These are phyloP conservation scores for Bujurquina vittata DNA, from an alignment of 2,113 vertebrate species.

Conservation along the genomic window DNA sequence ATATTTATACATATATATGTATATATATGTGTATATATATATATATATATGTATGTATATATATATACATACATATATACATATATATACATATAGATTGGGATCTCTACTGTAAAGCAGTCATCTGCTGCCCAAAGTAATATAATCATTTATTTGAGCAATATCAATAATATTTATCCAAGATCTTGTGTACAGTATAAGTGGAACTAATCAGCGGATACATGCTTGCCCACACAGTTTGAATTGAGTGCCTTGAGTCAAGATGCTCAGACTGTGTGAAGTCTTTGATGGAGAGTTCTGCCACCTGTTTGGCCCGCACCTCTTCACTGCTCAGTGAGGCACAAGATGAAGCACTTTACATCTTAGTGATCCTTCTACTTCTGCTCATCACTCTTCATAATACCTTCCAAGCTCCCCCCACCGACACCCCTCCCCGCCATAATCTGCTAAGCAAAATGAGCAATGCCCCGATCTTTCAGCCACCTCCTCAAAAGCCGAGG, in stretches of 20 bases:
- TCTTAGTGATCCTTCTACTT: constrained; percentile 68
- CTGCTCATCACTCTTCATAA: constrained; percentile 73
- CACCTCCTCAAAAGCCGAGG: constrained; percentile 40
- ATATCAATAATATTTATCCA: constrained; percentile 31
- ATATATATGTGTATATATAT: no score
- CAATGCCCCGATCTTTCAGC: constrained; percentile 40
- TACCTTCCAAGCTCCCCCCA: constrained; percentile 21
- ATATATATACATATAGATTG: neutral
- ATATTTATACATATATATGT: no score
- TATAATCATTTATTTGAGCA: constrained; percentile 16
- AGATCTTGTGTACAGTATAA: constrained; percentile 2
- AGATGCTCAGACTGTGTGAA: constrained; percentile 56
- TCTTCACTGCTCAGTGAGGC: constrained; percentile 70
- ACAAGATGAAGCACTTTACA: constrained; percentile 71
- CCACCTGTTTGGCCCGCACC: constrained; percentile 69
- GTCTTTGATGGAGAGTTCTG: constrained; percentile 61
- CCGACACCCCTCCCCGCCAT: constrained; percentile 8
- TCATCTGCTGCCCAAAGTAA: constrained; percentile 12
- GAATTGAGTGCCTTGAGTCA: constrained; percentile 44
- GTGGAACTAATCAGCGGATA: constrained; percentile 51
- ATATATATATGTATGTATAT: no score
- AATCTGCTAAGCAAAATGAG: constrained; percentile 71
- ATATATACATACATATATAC: no score
- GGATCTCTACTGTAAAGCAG: neutral
- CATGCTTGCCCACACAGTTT: constrained; percentile 52